Conservation (phyloP, 2,888 invertebrate species). For the Sympetrum striolatum region DNA sequence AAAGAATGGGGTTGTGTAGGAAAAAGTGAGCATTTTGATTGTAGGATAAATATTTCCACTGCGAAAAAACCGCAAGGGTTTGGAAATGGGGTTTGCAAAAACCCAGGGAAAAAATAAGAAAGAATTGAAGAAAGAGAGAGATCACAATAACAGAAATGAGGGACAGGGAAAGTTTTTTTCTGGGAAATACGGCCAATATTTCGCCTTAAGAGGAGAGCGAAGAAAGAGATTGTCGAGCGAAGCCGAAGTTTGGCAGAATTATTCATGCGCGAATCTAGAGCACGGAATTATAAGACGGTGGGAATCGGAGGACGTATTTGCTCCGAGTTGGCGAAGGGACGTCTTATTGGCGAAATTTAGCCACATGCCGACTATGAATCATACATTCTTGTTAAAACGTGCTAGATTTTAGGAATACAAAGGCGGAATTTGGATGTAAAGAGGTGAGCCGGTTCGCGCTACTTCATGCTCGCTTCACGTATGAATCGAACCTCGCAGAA, state of each 20-base stretch:
- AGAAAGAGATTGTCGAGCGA: not conserved
- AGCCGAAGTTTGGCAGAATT: not conserved
- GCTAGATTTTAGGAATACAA: not conserved
- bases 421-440: not conserved
- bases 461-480: no score
- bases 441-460: not conserved
- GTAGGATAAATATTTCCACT: no score
- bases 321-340: not conserved
- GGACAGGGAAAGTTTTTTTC: not conserved
- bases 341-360: not conserved
- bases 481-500: no score
- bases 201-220: not conserved
- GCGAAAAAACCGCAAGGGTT: no score
- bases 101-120: no score
- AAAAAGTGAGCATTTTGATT: no score
- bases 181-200: not conserved
- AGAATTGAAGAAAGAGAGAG: no score
- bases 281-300: not conserved
- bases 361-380: not conserved
- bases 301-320: not conserved
- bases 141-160: no score
- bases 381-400: not conserved
- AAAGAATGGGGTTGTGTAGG: no score
- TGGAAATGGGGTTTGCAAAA: no score
- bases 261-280: not conserved